These are phyloP conservation scores for Cercopithecus petaurista DNA, from an alignment of 2,797 vertebrate species.

Conservation along the genomic window DNA sequence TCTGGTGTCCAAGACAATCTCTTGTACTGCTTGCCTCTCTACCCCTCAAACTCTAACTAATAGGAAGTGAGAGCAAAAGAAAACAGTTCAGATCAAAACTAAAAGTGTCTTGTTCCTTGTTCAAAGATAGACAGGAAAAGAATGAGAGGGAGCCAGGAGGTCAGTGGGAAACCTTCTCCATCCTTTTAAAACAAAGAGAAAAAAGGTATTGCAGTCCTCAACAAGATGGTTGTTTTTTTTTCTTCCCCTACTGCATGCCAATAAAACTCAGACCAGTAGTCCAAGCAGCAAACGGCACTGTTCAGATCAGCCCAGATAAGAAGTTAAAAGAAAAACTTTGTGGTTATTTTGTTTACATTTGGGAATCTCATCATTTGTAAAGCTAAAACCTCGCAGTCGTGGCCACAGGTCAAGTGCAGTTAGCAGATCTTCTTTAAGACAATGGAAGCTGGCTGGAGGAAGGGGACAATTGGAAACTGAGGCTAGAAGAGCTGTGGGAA, in stretches of 20 bases:
- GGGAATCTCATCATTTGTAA: conserved; percentile 33
- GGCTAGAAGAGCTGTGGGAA: neutral
- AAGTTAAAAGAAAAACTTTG: neutral
- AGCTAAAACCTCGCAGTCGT: neutral
- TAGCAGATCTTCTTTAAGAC: neutral
- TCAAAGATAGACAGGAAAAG: conserved; percentile 73
- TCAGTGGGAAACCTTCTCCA: conserved; percentile 72
- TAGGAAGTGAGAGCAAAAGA: conserved; percentile 32
- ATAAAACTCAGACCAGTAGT: conserved; percentile 69
- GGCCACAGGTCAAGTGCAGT: neutral
- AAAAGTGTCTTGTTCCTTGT: conserved; percentile 50
- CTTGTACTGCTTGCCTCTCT: neutral
- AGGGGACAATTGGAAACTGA: neutral
- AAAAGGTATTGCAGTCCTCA: conserved; percentile 59
- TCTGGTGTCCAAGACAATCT: conserved; percentile 32
- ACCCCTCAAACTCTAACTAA: conserved; percentile 38
- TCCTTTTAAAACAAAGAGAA: conserved; percentile 67
- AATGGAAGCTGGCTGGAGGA: neutral
- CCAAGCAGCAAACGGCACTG: conserved; percentile 46
- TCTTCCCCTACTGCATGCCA: conserved; percentile 52
- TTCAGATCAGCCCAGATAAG: conserved; percentile 64
- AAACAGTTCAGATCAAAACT: conserved; percentile 54
- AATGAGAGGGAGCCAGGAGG: conserved; percentile 51
- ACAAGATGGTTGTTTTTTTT: conserved; percentile 16
- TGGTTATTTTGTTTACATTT: conserved; percentile 21